phyloP scores from a whole-genome alignment of 92 coral and sea anemone genomes.

The Porites evermanni region DNA sequence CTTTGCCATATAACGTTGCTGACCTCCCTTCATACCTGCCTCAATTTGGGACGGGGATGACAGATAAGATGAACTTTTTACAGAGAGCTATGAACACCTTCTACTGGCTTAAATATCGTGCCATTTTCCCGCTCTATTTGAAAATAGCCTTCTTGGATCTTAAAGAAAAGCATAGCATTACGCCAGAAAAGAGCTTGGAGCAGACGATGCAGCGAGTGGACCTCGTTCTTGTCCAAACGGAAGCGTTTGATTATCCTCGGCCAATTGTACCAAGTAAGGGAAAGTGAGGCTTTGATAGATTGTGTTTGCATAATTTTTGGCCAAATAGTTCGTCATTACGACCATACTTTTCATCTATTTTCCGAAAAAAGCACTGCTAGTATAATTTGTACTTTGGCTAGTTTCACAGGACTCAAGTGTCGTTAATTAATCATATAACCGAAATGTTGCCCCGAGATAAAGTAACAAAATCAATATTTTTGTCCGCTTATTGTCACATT shows the following conservation, averaged over 20 bases:
- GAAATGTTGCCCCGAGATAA: too few species aligned
- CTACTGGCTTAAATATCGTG: background rate
- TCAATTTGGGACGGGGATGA: conserved; percentile 20
- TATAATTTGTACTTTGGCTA: too few species aligned
- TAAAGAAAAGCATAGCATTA: conserved; percentile 47
- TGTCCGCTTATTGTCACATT: too few species aligned
- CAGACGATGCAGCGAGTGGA: conserved; percentile 46
- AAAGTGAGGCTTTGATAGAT: too few species aligned
- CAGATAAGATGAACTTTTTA: conserved; percentile 37
- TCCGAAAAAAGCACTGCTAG: too few species aligned
- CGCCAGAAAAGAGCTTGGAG: conserved; percentile 42
- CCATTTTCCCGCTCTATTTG: background rate
- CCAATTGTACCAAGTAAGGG: conserved; percentile 61
- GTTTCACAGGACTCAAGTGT: too few species aligned
- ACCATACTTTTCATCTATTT: too few species aligned
- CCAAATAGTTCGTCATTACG: too few species aligned
- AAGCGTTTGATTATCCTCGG: conserved; percentile 46
- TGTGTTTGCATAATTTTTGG: too few species aligned
- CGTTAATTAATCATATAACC: too few species aligned
- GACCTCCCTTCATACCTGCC: conserved; percentile 56
- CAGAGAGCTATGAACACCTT: conserved; percentile 45
- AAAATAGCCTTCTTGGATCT: conserved; percentile 13
- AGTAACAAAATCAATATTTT: too few species aligned
- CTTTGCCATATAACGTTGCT: conserved; percentile 16
- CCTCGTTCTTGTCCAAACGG: conserved; percentile 47